Conservation (phyloP, 2,888 invertebrate genomes). For the Lithophane ornitopus region DNA sequence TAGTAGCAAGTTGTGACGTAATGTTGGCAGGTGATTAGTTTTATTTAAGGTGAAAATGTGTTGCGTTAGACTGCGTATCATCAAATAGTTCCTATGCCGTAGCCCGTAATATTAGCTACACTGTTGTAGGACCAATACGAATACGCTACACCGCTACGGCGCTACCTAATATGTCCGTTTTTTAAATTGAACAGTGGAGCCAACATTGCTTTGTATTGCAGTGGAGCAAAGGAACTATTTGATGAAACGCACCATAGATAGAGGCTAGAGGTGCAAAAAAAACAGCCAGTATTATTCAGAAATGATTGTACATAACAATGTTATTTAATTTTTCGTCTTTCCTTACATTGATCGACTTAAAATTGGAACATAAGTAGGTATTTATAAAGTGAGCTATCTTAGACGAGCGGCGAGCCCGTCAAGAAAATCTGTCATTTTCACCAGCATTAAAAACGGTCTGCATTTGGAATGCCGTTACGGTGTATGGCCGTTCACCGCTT, state of each 20-base stretch:
- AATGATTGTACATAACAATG: no score
- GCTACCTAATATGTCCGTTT: no score
- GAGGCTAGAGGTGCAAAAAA: conserved; percentile 19
- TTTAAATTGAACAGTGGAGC: no score
- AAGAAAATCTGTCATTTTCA: neutral
- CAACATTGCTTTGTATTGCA: no score
- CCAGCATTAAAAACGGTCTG: neutral
- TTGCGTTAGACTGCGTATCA: neutral
- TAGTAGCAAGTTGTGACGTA: conserved; percentile 34
- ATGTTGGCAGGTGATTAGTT: conserved; percentile 43
- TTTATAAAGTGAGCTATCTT: neutral
- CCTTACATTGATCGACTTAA: neutral
- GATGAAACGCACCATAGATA: conserved; percentile 4
- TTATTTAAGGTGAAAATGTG: conserved; percentile 30
- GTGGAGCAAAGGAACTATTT: no score
- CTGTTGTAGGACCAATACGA: no score
- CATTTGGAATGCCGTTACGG: neutral
- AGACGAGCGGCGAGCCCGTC: neutral
- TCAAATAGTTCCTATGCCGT: no score
- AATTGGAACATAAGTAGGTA: neutral
- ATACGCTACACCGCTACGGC: no score
- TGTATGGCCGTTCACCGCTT: neutral
- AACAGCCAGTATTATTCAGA: neutral
- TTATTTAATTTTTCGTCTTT: neutral
- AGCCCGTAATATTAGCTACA: no score